Conservation (phyloP, 2,888 invertebrate species). For the Hypomecis atomaria region DNA sequence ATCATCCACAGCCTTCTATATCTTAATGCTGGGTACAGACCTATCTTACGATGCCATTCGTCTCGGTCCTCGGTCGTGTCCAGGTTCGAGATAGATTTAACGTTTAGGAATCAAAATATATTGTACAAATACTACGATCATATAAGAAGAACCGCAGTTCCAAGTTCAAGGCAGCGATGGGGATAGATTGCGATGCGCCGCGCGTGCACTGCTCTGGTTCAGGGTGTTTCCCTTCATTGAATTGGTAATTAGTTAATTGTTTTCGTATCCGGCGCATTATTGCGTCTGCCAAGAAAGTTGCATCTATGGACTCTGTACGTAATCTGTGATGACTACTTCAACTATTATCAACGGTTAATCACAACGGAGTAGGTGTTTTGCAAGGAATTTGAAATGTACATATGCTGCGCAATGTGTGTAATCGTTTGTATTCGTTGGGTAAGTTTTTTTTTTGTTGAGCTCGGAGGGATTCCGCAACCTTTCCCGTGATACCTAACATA, state of each 20-base stretch:
- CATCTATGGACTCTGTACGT: conserved; percentile 8
- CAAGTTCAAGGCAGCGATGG: conserved; percentile 15
- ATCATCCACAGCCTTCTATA: too few species aligned
- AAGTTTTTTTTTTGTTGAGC: not conserved
- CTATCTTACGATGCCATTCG: too few species aligned
- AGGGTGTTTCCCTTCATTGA: conserved; percentile 74
- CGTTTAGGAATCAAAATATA: not conserved
- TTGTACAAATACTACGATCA: too few species aligned
- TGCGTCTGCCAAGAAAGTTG: conserved; percentile 30
- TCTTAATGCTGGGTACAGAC: too few species aligned
- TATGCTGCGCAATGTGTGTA: not conserved
- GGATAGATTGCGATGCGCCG: conserved; percentile 50
- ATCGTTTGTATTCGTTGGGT: not conserved
- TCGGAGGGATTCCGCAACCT: not conserved
- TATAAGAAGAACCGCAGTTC: conserved; percentile 1
- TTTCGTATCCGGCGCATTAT: conserved; percentile 54
- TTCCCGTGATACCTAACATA: not conserved
- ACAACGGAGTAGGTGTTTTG: conserved; percentile 1
- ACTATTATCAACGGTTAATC: not conserved
- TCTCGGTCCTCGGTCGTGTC: not conserved
- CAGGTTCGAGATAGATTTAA: not conserved
- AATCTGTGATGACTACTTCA: conserved; percentile 2
- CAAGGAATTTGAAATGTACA: conserved; percentile 5
- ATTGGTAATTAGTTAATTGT: conserved; percentile 76
- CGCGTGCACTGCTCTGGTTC: conserved; percentile 53